Percentiles rank a stretch among this genome's conserved stretches.
These are phyloP conservation scores for Melanostigma gelatinosum DNA, from an alignment of 2,113 vertebrate species.

Conservation along the genomic window DNA sequence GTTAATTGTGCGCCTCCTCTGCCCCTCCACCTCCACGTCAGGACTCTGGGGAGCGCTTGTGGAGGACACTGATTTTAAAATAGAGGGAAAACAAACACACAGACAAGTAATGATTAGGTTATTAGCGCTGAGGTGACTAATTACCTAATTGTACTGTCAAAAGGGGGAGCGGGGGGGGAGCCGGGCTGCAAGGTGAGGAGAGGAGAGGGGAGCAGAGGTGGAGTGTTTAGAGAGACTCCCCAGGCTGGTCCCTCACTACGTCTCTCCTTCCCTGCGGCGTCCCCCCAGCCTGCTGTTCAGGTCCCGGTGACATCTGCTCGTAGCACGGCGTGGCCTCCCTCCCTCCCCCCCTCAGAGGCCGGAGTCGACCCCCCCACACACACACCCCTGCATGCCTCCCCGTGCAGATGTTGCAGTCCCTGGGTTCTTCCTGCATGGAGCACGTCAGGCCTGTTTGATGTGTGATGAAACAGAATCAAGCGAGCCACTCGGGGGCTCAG, in stretches of 20 bases:
- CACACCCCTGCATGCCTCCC: conserved; percentile 73
- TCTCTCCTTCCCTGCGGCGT: conserved; percentile 68
- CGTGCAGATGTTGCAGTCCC: conserved; percentile 95
- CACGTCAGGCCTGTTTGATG: conserved; percentile 94
- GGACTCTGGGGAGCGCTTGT: conserved; percentile 61
- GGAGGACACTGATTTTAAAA: conserved; percentile 73
- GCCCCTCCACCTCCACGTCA: conserved; percentile 49
- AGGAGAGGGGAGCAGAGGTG: conserved; percentile 52
- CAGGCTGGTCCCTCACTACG: conserved; percentile 61
- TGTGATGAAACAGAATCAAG: conserved; percentile 98
- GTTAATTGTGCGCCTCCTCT: conserved; percentile 60
- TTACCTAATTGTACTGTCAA: conserved; percentile 84
- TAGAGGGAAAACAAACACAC: conserved; percentile 68
- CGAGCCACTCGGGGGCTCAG: conserved; percentile 88
- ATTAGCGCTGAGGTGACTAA: conserved; percentile 83
- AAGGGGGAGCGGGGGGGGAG: conserved; percentile 65
- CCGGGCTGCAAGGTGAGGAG: conserved; percentile 65
- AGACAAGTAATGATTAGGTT: conserved; percentile 82
- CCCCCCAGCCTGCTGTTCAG: conserved; percentile 81
- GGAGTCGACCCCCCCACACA: conserved; percentile 48
- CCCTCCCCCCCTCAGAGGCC: conserved; percentile 81
- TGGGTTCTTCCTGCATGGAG: conserved; percentile 88
- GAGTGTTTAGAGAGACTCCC: conserved; percentile 68
- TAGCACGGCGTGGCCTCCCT: conserved; percentile 73
- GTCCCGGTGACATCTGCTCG: conserved; percentile 96